A percentile compares a stretch with the other conserved stretches of the same genome.
phyloP scores from a whole-genome alignment of 2,797 vertebrate species.

The Gouania willdenowi region DNA sequence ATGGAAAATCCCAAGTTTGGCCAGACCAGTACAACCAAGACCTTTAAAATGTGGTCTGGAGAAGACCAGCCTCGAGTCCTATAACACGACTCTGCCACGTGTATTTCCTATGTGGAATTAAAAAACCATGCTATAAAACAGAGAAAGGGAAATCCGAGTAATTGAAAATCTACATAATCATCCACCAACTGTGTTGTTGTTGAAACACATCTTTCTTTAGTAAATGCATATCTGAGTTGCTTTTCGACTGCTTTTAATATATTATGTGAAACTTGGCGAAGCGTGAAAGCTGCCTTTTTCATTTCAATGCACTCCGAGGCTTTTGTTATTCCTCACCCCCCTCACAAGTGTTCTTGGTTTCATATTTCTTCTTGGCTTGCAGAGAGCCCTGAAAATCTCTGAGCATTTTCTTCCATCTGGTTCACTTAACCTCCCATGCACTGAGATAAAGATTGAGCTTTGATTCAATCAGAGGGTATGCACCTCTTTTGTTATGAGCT shows the following conservation, averaged over 20 bases:
- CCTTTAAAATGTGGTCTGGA: too few species aligned
- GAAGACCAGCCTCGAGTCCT: too few species aligned
- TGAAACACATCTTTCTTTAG: too few species aligned
- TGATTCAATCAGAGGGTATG: neutral
- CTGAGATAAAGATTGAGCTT: slow-evolving; percentile 8
- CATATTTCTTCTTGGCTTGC: slow-evolving; percentile 38
- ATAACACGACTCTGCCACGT: too few species aligned
- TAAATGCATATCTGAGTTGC: too few species aligned
- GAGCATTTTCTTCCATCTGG: slow-evolving; percentile 31
- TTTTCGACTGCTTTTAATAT: slow-evolving; percentile 47
- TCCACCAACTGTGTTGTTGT: too few species aligned
- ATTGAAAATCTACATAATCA: too few species aligned
- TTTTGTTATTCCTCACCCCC: slow-evolving; percentile 38
- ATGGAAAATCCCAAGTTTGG: too few species aligned
- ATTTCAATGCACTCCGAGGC: slow-evolving; percentile 22
- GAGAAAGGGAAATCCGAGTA: too few species aligned
- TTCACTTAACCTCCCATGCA: slow-evolving; percentile 12
- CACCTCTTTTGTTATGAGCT: neutral
- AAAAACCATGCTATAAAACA: too few species aligned
- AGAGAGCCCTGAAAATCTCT: slow-evolving; percentile 33
- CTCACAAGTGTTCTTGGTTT: slow-evolving; percentile 33
- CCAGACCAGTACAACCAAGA: too few species aligned
- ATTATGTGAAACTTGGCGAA: slow-evolving; percentile 48
- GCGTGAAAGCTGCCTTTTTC: slow-evolving; percentile 44
- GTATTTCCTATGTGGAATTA: too few species aligned